These are phyloP conservation scores for Thymelicus lineola DNA, from an alignment of 2,888 invertebrate genomes.

Conservation along the genomic window DNA sequence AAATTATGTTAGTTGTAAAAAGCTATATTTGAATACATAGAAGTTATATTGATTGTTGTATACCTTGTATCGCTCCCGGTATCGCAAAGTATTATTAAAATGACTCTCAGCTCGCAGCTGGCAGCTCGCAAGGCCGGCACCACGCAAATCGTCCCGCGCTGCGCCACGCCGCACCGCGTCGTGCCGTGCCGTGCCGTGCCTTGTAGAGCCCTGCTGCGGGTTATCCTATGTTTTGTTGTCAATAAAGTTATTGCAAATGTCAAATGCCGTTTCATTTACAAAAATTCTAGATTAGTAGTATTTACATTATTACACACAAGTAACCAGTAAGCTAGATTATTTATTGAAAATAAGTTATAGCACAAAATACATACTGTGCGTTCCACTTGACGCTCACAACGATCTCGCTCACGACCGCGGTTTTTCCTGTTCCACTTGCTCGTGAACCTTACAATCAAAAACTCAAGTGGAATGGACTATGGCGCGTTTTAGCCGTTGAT, in stretches of 20 bases:
- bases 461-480: no score
- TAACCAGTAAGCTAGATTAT: no score
- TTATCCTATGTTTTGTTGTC: constrained; percentile 70
- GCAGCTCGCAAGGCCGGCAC: no score
- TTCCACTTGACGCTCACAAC: not conserved
- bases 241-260: constrained; percentile 70
- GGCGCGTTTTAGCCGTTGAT: no score
- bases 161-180: not conserved
- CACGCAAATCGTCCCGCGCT: no score
- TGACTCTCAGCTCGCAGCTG: not conserved
- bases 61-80: constrained; percentile 11
- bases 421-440: no score
- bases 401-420: no score
- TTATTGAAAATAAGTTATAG: no score
- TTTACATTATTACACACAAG: no score
- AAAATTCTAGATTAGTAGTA: not conserved
- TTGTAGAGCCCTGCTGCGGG: constrained; percentile 10
- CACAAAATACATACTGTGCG: no score
- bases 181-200: not conserved
- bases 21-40: constrained; percentile 40
- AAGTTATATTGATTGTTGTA: constrained; percentile 42
- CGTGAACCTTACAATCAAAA: no score
- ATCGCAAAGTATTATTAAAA: constrained; percentile 14
- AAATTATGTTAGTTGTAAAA: constrained; percentile 40
- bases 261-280: constrained; percentile 22